Evolutionary conservation across 2,888 invertebrate species (phyloP), one percentile per base, ranked within the genome.

Genomic region (Autographa pulchrina): DNA sequence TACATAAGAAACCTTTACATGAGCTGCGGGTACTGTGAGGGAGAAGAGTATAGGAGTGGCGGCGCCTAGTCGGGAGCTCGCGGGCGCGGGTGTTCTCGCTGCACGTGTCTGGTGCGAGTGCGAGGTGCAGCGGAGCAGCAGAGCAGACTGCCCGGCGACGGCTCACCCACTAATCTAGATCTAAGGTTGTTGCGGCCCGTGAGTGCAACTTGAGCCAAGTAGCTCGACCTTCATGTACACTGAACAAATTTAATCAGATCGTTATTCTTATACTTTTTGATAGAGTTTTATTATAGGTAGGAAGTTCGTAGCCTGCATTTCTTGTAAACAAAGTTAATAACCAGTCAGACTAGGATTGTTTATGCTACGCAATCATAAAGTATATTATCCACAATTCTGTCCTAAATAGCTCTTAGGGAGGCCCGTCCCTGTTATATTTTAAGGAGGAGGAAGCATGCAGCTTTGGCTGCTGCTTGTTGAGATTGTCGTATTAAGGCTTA

Each of bases 171-270:
- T 80, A 66, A 83, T 77, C 79, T 84, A 84, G 77, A 82, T 77
- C 80, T 74, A 70, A 84, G 69, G 69, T 79, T 77, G 80, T 72
- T 72, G 32, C 70, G 61, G 65, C 67, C 71, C 52, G 61, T 62
- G 62, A 78, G 74, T 81, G 83, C 80, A 81, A 80, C 80, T 84
- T 78, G 83, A 80, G 82, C 77, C 73, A 85, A 84, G 72, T 81
- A 80, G 63, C 76, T 68, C 65, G 78, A 74, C 73, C 77, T 78
- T 76, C 74, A 70, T 70, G 63, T 71, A 13, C 52, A 66, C 31
- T 61, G 63, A 74, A 71, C 73, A 67, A 72, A 63, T 64, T 71
- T 68, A 77, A 70, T 72, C 67, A 72, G 64, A 76, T 75, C 59
- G 48, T 70, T 72, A 32, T 31, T 38, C 18, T 54, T 64, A 59